Base-by-base conservation (phyloP, 2,888 invertebrate species). In the Acanthococcus lagerstroemiae region DNA sequence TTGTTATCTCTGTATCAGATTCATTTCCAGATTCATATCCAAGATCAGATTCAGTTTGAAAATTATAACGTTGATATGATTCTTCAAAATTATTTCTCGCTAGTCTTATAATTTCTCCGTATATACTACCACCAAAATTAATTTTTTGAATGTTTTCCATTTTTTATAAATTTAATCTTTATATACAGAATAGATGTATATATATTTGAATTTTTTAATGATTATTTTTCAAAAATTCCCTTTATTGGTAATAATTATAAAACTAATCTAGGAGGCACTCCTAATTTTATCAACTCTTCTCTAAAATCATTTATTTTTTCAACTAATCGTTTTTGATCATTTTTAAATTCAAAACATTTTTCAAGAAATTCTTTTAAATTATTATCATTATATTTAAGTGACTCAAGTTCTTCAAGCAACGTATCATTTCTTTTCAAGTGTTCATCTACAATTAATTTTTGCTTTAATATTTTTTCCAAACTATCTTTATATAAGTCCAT, bases 41-140 rank as follows among this genome's bases (percentile, higher is more conserved):
- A 48, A 48, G 48, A 48, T 48, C 48, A 48, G 48, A 48, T 48
- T 48, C 48, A 48, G 48, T 48, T 48, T 48, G 48, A 48, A 48
- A 48, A 48, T 48, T 48, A 30, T 30, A 30, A 30, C 37, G 37
- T 30, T 30, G 37, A 30, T 30, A 48, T 48, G 48, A 48, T 48
- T 48, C 12, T 48, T 17, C 12, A 48, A 48, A n/a, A 48, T 48
- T 48, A 48, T 48, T 48, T 48, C 48, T 48, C 48, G 48, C 48
- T 48, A 48, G 9, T 48, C 48, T 48, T 48, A 48, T 48, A 48
- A 48, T 48, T 48, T 48, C 48, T 48, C 48, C 48, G 19, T 48
- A 48, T 48, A 48, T 48, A 48, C 48, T 48, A 17, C 19, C 48
- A 48, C 48, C 48, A 48, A 48, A 48, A 48, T 48, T 48, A 48